Evolutionary conservation across 2,113 vertebrate species (phyloP), one percentile per base, ranked within the genome.

Genomic region (Zapornia atra): DNA sequence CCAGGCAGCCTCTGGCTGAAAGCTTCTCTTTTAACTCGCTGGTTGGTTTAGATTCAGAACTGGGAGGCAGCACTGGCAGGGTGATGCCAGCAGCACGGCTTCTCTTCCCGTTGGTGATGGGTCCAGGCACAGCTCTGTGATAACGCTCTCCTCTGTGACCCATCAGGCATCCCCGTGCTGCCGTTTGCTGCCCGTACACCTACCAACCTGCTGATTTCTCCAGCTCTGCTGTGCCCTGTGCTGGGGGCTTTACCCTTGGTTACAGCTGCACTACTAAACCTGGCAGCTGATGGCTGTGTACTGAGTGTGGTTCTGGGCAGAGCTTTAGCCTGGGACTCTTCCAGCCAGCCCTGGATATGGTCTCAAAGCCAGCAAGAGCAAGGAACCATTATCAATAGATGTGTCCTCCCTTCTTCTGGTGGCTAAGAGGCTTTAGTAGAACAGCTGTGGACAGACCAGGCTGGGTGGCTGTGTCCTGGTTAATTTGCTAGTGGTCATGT

Each of bases 181-280:
- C 88, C 46, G 75, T 51, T 9, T 21, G 16, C 50, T 22, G 2
- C 15, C 63, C 0, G 0, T 8, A 5, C 3, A 12, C 38, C 46
- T 7, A 18, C n/a, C 25, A n/a, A 4, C 38, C 38, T 64, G 36
- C 90, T 15, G 25, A 16, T n/a, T 33, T 34, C 65, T 75, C 46
- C 65, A 36, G 68, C 63, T 11, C 77, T 69, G 85, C 80, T 15
- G n/a, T 54, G 63, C 50, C 42, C 31, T 24, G 28, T 33, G 71
- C 78, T 1, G 0, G n/a, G 24, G 40, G 50, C 77, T 29, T 6
- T 15, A 10, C 50, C 56, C 11, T 11, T 13, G 54, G 3, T 21
- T 61, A 12, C n/a, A 48, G 75, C 82, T 24, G 36, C 57, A 5
- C 46, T 3, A 1, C 28, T 5, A 34, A 84, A 28, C n/a, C 5